Base-by-base conservation (phyloP, 2,797 vertebrate genomes). In the Erethizon dorsatum region DNA sequence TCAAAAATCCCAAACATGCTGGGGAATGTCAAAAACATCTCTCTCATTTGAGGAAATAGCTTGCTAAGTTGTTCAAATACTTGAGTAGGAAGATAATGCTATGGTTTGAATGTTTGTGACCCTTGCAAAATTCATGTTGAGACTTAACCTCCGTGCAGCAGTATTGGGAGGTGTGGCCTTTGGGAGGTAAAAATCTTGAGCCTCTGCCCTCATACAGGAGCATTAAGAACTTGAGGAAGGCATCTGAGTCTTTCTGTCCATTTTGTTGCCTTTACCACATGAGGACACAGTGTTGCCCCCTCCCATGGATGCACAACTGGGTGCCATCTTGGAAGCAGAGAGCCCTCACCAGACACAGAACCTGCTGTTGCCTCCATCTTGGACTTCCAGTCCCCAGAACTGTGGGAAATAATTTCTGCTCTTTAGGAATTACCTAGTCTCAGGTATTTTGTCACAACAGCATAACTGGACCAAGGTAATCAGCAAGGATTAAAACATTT, bases 221-320 rank as follows among this genome's bases (percentile, higher is more conserved):
- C 37, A 47, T 3, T 33, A 37, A 47, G 33, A 56, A 15, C 33
- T 20, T 61, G 54, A 11, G 56, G 65, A 9, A 31, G 33, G 45
- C 9, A 12, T 20, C 12, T 12, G 1, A 12, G 20, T 18, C 45
- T 65, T 67, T 20, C 11, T 8, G 9, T 8, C 37, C 80, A 17
- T 22, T 1, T 17, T 22, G 13, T 24, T 37, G 12, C 26, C 10
- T n/a, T 50, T 33, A 54, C 78, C 54, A 3, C 1, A 1, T n/a
- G 31, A 28, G 9, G 52, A 33, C 37, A 33, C 12, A 5, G n/a
- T 0, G 0, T 15, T 41, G 22, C 6, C 1, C 31, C 2, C 24
- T 31, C 50, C 24, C 33, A 5, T 33, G n/a, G 52, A 52, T 10
- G 33, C 17, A 5, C 24, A n/a, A 0, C 10, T 0, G 7, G 20